Evolutionary conservation across 2,797 vertebrate genomes (phyloP).

Genomic region (Eulemur coronatus): DNA sequence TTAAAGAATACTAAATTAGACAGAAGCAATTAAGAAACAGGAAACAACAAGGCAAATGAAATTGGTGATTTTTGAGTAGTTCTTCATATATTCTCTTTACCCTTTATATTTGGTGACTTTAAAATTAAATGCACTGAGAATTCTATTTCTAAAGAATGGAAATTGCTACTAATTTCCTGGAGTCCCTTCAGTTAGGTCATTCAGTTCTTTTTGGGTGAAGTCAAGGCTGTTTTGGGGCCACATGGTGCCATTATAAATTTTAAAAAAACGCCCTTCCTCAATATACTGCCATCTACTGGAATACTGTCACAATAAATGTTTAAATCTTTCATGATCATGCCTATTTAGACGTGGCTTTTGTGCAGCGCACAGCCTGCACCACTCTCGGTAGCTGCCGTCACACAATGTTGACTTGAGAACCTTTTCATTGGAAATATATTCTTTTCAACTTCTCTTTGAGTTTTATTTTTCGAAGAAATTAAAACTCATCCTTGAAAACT

Average conservation of each 20-base stretch:
- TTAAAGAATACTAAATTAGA: slow-evolving; percentile 14
- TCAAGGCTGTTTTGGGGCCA: not conserved
- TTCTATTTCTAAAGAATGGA: not conserved
- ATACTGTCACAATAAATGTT: not conserved
- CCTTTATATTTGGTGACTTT: not conserved
- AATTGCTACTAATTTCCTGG: not conserved
- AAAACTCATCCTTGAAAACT: slow-evolving; percentile 7
- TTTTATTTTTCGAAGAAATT: not conserved
- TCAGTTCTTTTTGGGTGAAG: not conserved
- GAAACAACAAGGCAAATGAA: slow-evolving; percentile 38
- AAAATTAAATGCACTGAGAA: slow-evolving; percentile 30
- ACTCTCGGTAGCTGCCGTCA: not conserved
- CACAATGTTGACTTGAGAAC: not conserved
- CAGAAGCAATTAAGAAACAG: slow-evolving; percentile 58
- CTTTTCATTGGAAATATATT: not conserved
- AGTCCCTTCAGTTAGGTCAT: not conserved
- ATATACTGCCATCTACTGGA: slow-evolving; percentile 2
- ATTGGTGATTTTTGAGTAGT: not conserved
- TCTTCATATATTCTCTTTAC: not conserved
- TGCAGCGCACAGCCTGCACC: not conserved
- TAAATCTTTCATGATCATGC: not conserved
- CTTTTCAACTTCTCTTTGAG: not conserved
- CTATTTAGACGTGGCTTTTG: not conserved
- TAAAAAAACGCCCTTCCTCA: not conserved
- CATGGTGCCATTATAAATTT: not conserved